Conservation (phyloP, 2,113 vertebrate species). For the Ceuthmochares aereus region DNA sequence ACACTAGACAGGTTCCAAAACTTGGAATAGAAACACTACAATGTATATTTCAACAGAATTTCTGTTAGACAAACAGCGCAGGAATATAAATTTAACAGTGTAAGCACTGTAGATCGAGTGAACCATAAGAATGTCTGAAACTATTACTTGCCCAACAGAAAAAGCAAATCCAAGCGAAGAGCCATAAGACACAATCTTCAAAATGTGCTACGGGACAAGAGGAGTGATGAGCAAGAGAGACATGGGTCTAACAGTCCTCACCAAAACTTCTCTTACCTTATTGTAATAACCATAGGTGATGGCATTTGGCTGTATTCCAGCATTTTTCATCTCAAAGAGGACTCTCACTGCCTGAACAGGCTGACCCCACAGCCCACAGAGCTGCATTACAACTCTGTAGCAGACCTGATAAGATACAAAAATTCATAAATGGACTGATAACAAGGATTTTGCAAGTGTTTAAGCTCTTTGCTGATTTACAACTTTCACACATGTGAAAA, state of each 20-base stretch:
- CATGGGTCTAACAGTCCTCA: not conserved
- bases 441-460: not conserved
- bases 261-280: constrained; percentile 82
- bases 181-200: not conserved
- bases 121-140: not conserved
- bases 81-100: not conserved
- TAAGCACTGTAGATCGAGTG: not conserved
- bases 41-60: not conserved
- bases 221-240: not conserved
- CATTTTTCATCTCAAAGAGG: constrained; percentile 95
- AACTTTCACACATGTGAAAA: not conserved
- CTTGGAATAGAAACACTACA: not conserved
- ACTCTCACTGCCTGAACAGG: constrained; percentile 96
- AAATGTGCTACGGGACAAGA: not conserved
- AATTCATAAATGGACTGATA: not conserved
- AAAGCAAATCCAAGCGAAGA: not conserved
- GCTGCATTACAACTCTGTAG: constrained; percentile 97
- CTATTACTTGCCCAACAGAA: not conserved
- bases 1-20: not conserved
- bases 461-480: not conserved
- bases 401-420: constrained; percentile 84
- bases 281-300: constrained; percentile 99
- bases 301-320: constrained; percentile 92
- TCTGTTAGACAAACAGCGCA: not conserved
- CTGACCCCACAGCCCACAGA: constrained; percentile 92